phyloP scores from a whole-genome alignment of 1,140 invertebrate genomes.

The Drosophila yakuba region DNA sequence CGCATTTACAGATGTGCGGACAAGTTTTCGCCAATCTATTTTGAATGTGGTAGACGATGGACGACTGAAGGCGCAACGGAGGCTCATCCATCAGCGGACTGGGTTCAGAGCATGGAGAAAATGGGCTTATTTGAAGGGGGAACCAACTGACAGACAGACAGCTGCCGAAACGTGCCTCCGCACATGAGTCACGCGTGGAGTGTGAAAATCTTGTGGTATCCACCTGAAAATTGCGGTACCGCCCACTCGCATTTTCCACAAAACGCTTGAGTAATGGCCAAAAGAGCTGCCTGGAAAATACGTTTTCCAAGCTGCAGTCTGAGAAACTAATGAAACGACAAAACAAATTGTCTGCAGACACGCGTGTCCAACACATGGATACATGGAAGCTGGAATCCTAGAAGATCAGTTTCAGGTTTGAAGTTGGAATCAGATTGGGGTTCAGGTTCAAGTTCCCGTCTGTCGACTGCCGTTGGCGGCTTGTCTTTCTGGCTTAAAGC shows the following conservation, averaged over 20 bases:
- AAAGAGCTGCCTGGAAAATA: conserved; percentile 28
- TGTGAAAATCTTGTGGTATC: conserved; percentile 44
- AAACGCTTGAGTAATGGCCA: conserved; percentile 42
- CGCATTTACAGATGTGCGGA: conserved; percentile 65
- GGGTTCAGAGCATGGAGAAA: conserved; percentile 30
- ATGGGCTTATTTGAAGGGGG: conserved; percentile 5
- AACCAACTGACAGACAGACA: conserved; percentile 51
- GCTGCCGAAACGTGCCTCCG: conserved; percentile 69
- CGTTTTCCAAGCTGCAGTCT: conserved; percentile 32
- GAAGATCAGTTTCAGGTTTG: conserved; percentile 57
- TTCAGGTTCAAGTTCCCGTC: conserved; percentile 31
- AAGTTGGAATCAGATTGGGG: neutral
- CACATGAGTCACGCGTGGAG: conserved; percentile 71
- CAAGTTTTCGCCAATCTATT: conserved; percentile 71
- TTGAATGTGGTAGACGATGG: conserved; percentile 44
- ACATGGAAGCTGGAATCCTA: conserved; percentile 31
- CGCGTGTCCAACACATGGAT: conserved; percentile 55
- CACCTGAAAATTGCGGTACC: conserved; percentile 34
- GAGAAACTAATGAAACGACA: conserved; percentile 61
- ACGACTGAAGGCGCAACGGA: conserved; percentile 23
- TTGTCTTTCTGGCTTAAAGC: conserved; percentile 39
- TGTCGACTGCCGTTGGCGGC: conserved; percentile 65
- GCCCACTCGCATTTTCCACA: conserved; percentile 34
- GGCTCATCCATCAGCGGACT: conserved; percentile 67
- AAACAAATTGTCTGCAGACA: conserved; percentile 75